Base-by-base conservation (phyloP, 2,888 invertebrate genomes). In the Aporophyla lueneburgensis region DNA sequence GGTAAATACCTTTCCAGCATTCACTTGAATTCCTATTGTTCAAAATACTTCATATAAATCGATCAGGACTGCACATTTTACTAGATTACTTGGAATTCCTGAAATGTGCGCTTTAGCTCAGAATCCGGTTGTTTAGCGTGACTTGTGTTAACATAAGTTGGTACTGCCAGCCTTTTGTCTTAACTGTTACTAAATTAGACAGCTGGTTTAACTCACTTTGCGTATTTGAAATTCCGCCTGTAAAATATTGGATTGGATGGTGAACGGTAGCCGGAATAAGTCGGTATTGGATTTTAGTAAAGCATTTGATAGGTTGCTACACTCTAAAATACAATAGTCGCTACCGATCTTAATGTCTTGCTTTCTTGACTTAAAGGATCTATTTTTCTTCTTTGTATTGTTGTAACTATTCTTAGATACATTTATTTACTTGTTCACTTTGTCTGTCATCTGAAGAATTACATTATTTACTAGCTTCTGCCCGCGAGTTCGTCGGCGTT, bases 91-190 rank as follows among this genome's bases (percentile, higher is more conserved):
- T 51, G 74, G 78, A 78, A 84, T 84, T 75, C 86, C 83, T 78
- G 72, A 75, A 84, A 72, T 84, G 74, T 75, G 12, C 67, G 72
- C 51, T 80, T 83, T 76, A 77, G 62, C 63, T 62, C 61, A 78
- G 86, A 87, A 88, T 91, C 92, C 89, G 89, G 91, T 90, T 88
- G 84, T 73, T 73, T 76, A 84, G 85, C 89, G 85, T 88, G 84
- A 89, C 84, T 91, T 79, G 86, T 86, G 85, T 83, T 81, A 85
- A 85, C 86, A 83, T 81, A 86, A 56, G 69, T 74, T 71, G 68
- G 74, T 78, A 84, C 21, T 68, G 81, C 71, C 70, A 76, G 75
- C 56, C 86, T 85, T 75, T 85, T 84, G 86, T 84, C 70, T 78
- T 70, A 56, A 9, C 33, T 67, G 63, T 62, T 69, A 61, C 83